Evolutionary conservation across 2,888 invertebrate species (phyloP).

Genomic region (Junonia oenone): DNA sequence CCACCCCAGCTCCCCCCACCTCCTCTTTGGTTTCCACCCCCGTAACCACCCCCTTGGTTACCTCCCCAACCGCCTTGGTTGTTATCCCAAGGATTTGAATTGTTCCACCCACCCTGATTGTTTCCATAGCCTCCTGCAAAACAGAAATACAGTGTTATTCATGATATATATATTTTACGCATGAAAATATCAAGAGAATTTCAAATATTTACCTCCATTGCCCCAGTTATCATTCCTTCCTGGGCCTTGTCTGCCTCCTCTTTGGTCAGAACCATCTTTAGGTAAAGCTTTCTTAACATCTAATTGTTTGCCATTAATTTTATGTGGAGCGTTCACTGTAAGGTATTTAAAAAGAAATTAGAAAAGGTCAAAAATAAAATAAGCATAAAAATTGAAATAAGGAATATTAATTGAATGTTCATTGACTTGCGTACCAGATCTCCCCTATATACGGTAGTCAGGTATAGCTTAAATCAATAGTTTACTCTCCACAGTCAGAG

Average conservation of each 20-base stretch:
- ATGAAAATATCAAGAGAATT: no score
- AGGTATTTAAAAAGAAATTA: conserved; percentile 6
- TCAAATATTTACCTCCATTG: conserved; percentile 48
- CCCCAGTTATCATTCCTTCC: conserved; percentile 62
- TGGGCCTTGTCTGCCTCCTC: conserved; percentile 73
- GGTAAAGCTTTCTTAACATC: conserved; percentile 97
- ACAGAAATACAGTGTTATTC: no score
- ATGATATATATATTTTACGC: no score
- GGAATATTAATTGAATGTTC: conserved; percentile 39
- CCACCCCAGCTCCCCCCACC: conserved; percentile 69
- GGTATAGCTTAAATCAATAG: conserved; percentile 74
- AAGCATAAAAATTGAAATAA: conserved; percentile 12
- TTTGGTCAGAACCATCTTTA: conserved; percentile 84
- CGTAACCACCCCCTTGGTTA: conserved; percentile 68
- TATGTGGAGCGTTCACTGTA: conserved; percentile 89
- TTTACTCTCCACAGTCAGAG: conserved; percentile 73
- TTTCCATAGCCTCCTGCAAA: conserved; percentile 70
- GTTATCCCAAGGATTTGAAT: conserved; percentile 70
- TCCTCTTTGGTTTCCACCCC: conserved; percentile 55
- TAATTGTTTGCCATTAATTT: conserved; percentile 90
- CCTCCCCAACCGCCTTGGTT: conserved; percentile 52
- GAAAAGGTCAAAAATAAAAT: not conserved
- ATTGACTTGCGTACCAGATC: conserved; percentile 73
- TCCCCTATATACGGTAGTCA: conserved; percentile 45
- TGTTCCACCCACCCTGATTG: conserved; percentile 64